These are phyloP conservation scores for Pan paniscus DNA, from an alignment of 2,113 vertebrate genomes.

Conservation along the genomic window DNA sequence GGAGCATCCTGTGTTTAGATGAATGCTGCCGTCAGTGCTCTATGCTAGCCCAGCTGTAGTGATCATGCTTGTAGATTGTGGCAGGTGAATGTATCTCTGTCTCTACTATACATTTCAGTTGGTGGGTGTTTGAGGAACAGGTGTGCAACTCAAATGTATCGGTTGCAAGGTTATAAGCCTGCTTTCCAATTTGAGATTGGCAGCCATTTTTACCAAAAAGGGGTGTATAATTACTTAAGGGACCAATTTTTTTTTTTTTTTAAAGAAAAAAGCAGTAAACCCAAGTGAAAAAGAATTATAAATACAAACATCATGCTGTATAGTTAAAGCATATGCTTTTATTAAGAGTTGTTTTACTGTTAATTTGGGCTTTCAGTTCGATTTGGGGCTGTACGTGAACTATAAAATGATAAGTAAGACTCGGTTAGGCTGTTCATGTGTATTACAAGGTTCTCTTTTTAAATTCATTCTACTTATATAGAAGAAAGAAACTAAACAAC, in stretches of 20 bases:
- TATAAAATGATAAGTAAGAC: not conserved
- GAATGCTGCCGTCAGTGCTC: not conserved
- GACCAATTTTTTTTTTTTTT: not conserved
- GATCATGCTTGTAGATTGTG: not conserved
- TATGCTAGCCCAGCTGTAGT: not conserved
- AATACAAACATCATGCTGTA: not conserved
- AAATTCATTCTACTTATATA: slow-evolving; percentile 1
- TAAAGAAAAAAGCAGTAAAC: slow-evolving; percentile 50
- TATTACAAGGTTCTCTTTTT: not conserved
- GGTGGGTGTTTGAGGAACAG: slow-evolving; percentile 39
- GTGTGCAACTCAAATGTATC: slow-evolving; percentile 27
- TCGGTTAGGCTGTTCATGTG: slow-evolving; percentile 26
- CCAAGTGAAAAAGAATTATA: not conserved
- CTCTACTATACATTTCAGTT: not conserved
- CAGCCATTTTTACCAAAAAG: slow-evolving; percentile 47
- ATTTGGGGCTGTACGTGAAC: not conserved
- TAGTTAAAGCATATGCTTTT: slow-evolving; percentile 44
- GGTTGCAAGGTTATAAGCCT: slow-evolving; percentile 19
- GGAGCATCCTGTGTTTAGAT: not conserved
- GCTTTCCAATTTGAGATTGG: slow-evolving; percentile 49
- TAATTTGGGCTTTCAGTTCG: slow-evolving; percentile 51
- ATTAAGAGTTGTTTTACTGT: slow-evolving; percentile 45
- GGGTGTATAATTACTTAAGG: not conserved
- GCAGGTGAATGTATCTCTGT: not conserved
- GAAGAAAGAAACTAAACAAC: slow-evolving; percentile 44